phyloP scores from a whole-genome alignment of 2,888 invertebrate species.

The Serrognathus titanus region DNA sequence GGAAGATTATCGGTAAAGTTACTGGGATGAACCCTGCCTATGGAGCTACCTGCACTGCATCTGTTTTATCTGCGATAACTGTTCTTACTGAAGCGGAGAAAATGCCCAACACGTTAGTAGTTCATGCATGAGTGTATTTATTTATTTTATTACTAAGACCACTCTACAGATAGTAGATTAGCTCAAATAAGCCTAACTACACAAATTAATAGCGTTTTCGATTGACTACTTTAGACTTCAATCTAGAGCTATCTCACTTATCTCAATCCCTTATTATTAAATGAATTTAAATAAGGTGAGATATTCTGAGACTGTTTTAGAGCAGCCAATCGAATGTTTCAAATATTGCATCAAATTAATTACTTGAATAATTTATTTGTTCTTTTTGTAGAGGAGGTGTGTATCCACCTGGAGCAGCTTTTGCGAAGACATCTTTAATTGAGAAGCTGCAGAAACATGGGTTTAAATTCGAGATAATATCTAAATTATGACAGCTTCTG shows the following conservation, averaged over 20 bases:
- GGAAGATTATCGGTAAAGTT: slow-evolving; percentile 64
- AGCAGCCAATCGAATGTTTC: too few relatives aligned
- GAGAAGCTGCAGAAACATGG: slow-evolving; percentile 70
- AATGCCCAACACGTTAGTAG: slow-evolving; percentile 67
- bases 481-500: slow-evolving; percentile 8
- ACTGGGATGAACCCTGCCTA: slow-evolving; percentile 74
- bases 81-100: slow-evolving; percentile 71
- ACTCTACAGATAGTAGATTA: too few relatives aligned
- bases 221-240: too few relatives aligned
- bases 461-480: slow-evolving; percentile 63
- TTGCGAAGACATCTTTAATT: slow-evolving; percentile 75
- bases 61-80: slow-evolving; percentile 71
- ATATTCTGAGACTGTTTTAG: too few relatives aligned
- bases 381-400: slow-evolving; percentile 75
- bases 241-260: too few relatives aligned
- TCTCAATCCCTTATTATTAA: too few relatives aligned
- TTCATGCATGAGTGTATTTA: slow-evolving; percentile 6
- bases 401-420: slow-evolving; percentile 80
- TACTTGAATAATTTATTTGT: background rate
- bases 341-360: too few relatives aligned
- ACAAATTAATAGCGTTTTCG: too few relatives aligned
- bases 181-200: too few relatives aligned
- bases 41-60: slow-evolving; percentile 71
- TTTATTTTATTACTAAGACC: background rate
- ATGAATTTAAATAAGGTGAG: too few relatives aligned